These are phyloP conservation scores for Chrysolina oricalcia DNA, from an alignment of 2,888 invertebrate species.

Conservation along the genomic window DNA sequence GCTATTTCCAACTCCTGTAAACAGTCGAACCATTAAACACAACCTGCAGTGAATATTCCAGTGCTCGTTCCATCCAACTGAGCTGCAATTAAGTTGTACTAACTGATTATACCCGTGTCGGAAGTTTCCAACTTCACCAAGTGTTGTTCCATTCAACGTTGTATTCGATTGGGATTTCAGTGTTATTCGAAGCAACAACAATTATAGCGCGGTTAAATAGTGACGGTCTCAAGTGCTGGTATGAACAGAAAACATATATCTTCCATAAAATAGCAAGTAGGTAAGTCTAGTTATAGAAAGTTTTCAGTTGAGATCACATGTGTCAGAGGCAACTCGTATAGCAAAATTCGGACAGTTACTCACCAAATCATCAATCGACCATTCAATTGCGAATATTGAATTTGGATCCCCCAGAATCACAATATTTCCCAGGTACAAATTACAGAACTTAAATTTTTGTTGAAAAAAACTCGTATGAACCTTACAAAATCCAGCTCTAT, in stretches of 20 bases:
- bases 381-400: too few species aligned
- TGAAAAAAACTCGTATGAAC: background rate
- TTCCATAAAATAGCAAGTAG: too few species aligned
- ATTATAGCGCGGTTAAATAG: background rate
- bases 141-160: slow-evolving; percentile 4
- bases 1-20: too few species aligned
- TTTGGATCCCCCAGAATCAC: slow-evolving; percentile 4
- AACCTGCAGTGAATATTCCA: background rate
- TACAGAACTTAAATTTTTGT: slow-evolving; percentile 8
- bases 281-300: too few species aligned
- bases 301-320: background rate
- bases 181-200: background rate
- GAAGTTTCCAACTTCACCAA: slow-evolving; percentile 1
- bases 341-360: slow-evolving; percentile 2
- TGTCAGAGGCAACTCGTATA: background rate
- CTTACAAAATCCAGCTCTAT: background rate
- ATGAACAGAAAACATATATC: too few species aligned
- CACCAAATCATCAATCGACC: too few species aligned
- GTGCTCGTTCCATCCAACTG: background rate
- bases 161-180: background rate
- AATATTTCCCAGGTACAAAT: slow-evolving; percentile 1
- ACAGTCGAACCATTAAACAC: background rate
- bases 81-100: slow-evolving; percentile 2
- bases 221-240: background rate
- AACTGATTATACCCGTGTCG: background rate